A percentile compares a stretch with the other conserved stretches of the same genome.
Evolutionary conservation across 30 jellyfish, hydroid and myxozoan species (phyloP).

Genomic region (Cassiopea xamachana): DNA sequence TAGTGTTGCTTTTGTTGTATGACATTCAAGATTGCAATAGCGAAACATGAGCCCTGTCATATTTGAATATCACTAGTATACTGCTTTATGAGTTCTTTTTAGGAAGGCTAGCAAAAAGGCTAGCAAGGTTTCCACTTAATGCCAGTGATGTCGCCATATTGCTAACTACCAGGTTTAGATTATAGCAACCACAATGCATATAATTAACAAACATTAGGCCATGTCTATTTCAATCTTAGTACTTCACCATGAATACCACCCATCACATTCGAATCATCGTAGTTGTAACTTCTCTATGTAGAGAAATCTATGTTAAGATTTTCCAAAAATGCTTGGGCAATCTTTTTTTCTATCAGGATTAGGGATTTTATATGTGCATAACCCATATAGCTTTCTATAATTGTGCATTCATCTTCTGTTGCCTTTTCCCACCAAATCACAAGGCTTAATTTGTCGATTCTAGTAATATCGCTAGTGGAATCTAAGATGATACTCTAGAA

Average conservation of each 20-base stretch:
- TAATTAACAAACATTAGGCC: neutral
- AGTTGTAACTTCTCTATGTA: neutral
- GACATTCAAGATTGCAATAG: too few species aligned
- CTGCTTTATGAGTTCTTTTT: too few species aligned
- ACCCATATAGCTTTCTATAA: neutral
- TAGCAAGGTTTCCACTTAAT: neutral
- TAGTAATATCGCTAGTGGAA: neutral
- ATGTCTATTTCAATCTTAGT: neutral
- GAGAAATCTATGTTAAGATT: neutral
- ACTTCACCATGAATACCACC: neutral
- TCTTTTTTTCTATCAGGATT: neutral
- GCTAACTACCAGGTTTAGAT: neutral
- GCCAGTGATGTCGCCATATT: neutral
- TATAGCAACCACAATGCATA: neutral
- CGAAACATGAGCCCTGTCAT: too few species aligned
- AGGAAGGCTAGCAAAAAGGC: neutral
- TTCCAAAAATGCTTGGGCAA: neutral
- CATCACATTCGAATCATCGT: neutral
- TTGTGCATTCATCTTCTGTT: neutral
- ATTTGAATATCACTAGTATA: too few species aligned
- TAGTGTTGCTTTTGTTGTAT: too few species aligned
- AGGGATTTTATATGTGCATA: neutral
- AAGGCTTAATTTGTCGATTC: neutral
- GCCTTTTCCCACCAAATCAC: neutral
- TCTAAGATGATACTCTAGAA: neutral